Evolutionary conservation across 2,113 vertebrate species (phyloP), one percentile per base, ranked within the genome.

Genomic region (Calidris pygmaea): DNA sequence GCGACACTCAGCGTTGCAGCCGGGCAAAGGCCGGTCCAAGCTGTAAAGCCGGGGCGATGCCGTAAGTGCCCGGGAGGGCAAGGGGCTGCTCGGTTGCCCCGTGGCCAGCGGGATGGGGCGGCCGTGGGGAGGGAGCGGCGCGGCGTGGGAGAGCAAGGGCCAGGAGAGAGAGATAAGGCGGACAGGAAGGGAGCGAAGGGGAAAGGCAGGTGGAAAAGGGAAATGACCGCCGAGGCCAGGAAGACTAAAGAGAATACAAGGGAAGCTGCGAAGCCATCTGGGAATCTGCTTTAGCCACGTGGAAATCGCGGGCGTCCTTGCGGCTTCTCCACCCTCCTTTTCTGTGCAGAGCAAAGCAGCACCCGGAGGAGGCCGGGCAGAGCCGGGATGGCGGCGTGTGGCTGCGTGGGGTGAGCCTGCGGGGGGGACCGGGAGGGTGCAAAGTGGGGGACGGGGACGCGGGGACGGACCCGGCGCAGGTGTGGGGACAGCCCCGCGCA

Each of bases 131-230:
- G 37, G 73, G 93, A 74, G 60, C 1, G 0, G 48, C 2, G 0
- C 1, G 1, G 70, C 53, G 58, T 96, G 94, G 92, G 96, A 94
- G 82, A 92, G 50, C 75, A 1, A 1, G 22, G 79, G 55, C 45
- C 83, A 58, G 86, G 48, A 96, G 86, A 52, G 39, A 73, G 80
- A 74, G 39, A 68, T 56, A 35, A 91, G 95, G 52, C 5, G 1
- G 60, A 55, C 91, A 84, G 93, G 89, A 91, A 96, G 90, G 90
- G 72, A 90, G 94, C 50, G 1, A 74, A 65, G 91, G 77, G 86
- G 55, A 87, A 95, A 85, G 86, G 96, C 95, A 97, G 96, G 95
- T 95, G 87, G 92, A 95, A 96, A 95, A 92, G 94, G 96, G 96
- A 96, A 95, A 47, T 96, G 94, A 95, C 86, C 29, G 1, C 1